These are phyloP conservation scores for Acipenser transmontanus DNA, from an alignment of 2,797 vertebrate species.

Conservation along the genomic window DNA sequence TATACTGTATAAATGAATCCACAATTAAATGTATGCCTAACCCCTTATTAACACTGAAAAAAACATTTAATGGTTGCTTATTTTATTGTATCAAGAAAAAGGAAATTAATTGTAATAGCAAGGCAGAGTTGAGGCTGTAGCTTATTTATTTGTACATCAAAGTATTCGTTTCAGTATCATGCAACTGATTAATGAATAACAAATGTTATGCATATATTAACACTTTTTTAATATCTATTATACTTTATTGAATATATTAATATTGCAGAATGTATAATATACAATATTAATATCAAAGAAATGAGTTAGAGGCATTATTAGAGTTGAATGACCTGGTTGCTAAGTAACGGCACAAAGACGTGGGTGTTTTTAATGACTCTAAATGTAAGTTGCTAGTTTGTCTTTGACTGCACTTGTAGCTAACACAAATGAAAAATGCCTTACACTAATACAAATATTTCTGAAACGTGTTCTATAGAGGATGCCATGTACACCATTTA, in stretches of 20 bases:
- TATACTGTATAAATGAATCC: no score
- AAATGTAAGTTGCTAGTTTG: no score
- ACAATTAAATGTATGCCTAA: no score
- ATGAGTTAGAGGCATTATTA: constrained; percentile 46
- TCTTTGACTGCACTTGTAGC: no score
- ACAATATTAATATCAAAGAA: constrained; percentile 37
- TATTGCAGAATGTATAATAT: constrained; percentile 52
- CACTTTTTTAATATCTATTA: constrained; percentile 30
- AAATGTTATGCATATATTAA: constrained; percentile 50
- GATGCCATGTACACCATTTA: no score
- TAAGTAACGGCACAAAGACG: constrained; percentile 55
- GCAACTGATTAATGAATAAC: constrained; percentile 42
- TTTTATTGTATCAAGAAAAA: no score
- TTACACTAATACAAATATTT: no score
- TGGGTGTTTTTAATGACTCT: constrained; percentile 24
- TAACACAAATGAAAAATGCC: no score
- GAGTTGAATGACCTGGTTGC: constrained; percentile 63
- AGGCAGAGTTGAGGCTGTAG: constrained; percentile 23
- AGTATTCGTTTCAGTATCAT: constrained; percentile 35
- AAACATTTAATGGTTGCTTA: no score
- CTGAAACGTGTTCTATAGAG: no score
- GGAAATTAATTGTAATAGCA: no score
- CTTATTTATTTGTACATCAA: constrained; percentile 32
- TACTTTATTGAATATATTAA: constrained; percentile 57
- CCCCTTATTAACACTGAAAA: no score